Evolutionary conservation across 2,888 invertebrate species (phyloP).

Genomic region (Drosophila atripex): DNA sequence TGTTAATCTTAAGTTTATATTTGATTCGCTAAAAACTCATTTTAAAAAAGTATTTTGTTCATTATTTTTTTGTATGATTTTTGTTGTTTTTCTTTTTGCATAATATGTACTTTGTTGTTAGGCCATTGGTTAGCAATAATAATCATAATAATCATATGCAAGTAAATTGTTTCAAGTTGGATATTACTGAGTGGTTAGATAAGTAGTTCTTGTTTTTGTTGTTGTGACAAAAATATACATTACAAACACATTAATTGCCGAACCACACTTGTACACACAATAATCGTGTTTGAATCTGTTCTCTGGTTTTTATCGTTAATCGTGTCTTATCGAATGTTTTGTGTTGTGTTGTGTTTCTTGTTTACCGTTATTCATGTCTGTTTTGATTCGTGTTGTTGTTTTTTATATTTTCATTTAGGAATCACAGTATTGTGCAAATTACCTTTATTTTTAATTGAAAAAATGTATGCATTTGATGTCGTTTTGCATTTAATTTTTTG

Average conservation of each 20-base stretch:
- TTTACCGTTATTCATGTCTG: constrained; percentile 1
- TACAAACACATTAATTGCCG: constrained; percentile 46
- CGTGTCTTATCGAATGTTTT: constrained; percentile 2
- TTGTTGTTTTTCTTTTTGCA: constrained; percentile 21
- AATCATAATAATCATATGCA: constrained; percentile 54
- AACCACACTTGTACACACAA: constrained; percentile 34
- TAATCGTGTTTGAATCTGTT: constrained; percentile 15
- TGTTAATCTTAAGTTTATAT: constrained; percentile 60
- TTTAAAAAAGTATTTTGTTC: constrained; percentile 61
- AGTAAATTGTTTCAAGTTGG: constrained; percentile 48
- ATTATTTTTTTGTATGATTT: constrained; percentile 15
- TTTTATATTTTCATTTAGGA: constrained; percentile 50
- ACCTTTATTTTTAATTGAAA: constrained; percentile 30
- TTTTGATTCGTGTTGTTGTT: constrained; percentile 15
- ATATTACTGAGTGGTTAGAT: constrained; percentile 45
- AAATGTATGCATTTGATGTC: constrained; percentile 23
- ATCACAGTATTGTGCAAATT: constrained; percentile 72
- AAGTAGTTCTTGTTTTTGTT: constrained; percentile 45
- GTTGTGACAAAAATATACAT: constrained; percentile 28
- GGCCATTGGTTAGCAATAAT: constrained; percentile 62
- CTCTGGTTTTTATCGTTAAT: constrained; percentile 8
- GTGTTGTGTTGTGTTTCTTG: background rate
- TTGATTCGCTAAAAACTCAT: constrained; percentile 72
- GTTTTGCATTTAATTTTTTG: constrained; percentile 8
- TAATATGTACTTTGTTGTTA: constrained; percentile 45